phyloP scores from a whole-genome alignment of 2,888 invertebrate genomes.

The Drosophila greeni region DNA sequence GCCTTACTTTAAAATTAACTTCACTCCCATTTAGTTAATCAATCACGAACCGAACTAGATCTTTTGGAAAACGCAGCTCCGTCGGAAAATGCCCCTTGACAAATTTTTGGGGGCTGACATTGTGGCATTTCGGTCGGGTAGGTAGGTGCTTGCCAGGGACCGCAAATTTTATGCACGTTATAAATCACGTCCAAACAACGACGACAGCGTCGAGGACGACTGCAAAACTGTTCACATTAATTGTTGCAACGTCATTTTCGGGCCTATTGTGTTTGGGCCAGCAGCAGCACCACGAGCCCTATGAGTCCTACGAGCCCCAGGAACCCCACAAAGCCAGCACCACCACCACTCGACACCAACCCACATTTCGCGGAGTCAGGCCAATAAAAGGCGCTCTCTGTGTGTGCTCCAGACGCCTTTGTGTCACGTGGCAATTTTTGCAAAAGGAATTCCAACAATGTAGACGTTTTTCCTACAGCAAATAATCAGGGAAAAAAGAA shows the following conservation, averaged over 20 bases:
- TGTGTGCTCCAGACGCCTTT: slow-evolving; percentile 75
- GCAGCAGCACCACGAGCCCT: slow-evolving; percentile 28
- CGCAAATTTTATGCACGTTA: slow-evolving; percentile 72
- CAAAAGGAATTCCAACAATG: slow-evolving; percentile 76
- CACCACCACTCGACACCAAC: slow-evolving; percentile 1
- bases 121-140: slow-evolving; percentile 31
- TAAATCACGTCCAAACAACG: slow-evolving; percentile 61
- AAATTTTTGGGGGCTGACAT: slow-evolving; percentile 54
- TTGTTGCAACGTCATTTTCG: slow-evolving; percentile 75
- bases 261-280: slow-evolving; percentile 61
- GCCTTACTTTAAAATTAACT: background rate
- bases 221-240: slow-evolving; percentile 73
- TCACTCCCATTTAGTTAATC: background rate
- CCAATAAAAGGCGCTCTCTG: slow-evolving; percentile 66
- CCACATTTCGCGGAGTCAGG: slow-evolving; percentile 38
- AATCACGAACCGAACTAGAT: slow-evolving; percentile 35
- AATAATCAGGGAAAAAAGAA: slow-evolving; percentile 25
- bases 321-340: background rate
- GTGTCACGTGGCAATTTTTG: slow-evolving; percentile 65
- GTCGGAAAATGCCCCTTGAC: slow-evolving; percentile 41
- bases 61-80: slow-evolving; percentile 16
- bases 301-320: slow-evolving; percentile 7
- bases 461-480: slow-evolving; percentile 73
- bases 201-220: slow-evolving; percentile 56
- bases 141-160: slow-evolving; percentile 58